Conservation (phyloP, 2,797 vertebrate genomes). For the Lophotriccus pileatus region DNA sequence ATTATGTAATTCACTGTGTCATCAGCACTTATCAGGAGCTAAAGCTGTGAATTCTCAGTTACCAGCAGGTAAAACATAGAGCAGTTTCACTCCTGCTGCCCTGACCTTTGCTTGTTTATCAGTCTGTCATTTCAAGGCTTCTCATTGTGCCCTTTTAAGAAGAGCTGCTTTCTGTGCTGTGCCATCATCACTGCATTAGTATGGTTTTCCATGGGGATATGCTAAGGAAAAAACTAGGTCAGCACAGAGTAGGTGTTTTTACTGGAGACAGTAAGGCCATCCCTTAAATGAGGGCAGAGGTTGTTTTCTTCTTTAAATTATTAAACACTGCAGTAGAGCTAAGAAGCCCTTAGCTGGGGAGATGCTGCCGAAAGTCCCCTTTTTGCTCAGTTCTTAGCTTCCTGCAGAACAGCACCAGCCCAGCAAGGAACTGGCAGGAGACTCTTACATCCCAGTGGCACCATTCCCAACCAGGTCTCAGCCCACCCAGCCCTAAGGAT, state of each 20-base stretch:
- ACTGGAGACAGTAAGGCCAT: background rate
- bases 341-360: background rate
- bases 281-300: background rate
- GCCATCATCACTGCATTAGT: background rate
- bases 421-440: background rate
- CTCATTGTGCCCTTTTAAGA: background rate
- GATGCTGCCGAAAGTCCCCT: rapidly evolving
- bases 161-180: background rate
- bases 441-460: background rate
- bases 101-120: background rate
- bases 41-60: background rate
- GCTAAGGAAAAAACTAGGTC: background rate
- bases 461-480: background rate
- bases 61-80: background rate
- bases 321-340: background rate
- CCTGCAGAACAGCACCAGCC: background rate
- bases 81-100: background rate
- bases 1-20: background rate
- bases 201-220: background rate
- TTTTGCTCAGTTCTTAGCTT: background rate
- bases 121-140: background rate
- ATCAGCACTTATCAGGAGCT: background rate
- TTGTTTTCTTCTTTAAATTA: background rate
- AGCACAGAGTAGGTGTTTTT: background rate
- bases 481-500: background rate